Percentiles rank a stretch among this genome's conserved stretches.
These are phyloP conservation scores for Thalassaphorura encarpata DNA, from an alignment of 1,140 invertebrate genomes.

Conservation along the genomic window DNA sequence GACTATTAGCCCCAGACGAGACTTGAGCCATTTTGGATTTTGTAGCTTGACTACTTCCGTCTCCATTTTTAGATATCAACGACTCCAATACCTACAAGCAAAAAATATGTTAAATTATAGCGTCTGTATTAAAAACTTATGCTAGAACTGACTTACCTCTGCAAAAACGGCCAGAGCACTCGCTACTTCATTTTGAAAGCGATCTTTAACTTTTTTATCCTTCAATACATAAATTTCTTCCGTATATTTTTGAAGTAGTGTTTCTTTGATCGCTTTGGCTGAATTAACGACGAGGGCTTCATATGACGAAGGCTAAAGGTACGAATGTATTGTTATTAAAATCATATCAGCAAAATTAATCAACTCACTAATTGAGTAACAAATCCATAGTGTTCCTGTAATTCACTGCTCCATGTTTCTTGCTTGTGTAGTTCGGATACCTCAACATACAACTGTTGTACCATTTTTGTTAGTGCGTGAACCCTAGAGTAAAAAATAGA, in stretches of 20 bases:
- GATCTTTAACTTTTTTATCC: slow-evolving; percentile 21
- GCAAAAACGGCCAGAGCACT: slow-evolving; percentile 23
- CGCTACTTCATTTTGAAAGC: slow-evolving; percentile 18
- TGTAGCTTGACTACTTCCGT: background rate
- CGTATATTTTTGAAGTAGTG: slow-evolving; percentile 58
- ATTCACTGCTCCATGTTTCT: slow-evolving; percentile 84
- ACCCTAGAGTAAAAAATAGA: slow-evolving; percentile 42
- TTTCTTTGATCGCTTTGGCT: slow-evolving; percentile 72
- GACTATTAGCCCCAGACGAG: slow-evolving; percentile 5
- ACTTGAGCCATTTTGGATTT: slow-evolving; percentile 2
- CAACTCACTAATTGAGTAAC: background rate
- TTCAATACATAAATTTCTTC: slow-evolving; percentile 60
- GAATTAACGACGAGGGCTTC: slow-evolving; percentile 73
- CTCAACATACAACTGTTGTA: slow-evolving; percentile 71
- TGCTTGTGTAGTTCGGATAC: slow-evolving; percentile 62
- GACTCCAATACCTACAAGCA: slow-evolving; percentile 22
- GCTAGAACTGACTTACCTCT: slow-evolving; percentile 18
- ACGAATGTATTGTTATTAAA: slow-evolving; percentile 1
- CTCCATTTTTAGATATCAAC: slow-evolving; percentile 27
- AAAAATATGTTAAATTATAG: background rate
- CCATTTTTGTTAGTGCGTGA: slow-evolving; percentile 72
- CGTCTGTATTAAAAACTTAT: slow-evolving; percentile 1
- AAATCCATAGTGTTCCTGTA: slow-evolving; percentile 59
- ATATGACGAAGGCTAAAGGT: slow-evolving; percentile 63
- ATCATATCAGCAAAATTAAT: background rate